phyloP scores from a whole-genome alignment of 2,113 vertebrate species.

The Rhinopomastus cyanomelas region DNA sequence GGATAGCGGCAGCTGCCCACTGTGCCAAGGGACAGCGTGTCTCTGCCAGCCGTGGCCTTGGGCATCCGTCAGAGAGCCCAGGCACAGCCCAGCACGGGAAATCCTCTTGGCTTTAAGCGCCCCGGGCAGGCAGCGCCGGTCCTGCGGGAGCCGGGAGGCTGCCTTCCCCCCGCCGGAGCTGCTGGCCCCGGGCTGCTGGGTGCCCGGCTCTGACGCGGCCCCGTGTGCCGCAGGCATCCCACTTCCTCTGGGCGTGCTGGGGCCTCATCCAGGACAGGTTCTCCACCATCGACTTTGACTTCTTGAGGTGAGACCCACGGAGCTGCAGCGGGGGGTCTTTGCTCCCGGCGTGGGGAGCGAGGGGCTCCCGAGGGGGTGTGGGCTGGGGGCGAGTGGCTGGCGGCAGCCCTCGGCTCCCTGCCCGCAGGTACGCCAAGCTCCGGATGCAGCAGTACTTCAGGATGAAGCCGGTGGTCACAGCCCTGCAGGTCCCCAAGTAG shows the following conservation, averaged over 20 bases:
- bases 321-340: no score
- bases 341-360: background rate
- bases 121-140: rapidly evolving
- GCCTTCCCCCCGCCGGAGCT: no score
- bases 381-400: rapidly evolving
- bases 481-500: conserved; percentile 88
- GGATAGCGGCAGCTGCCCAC: background rate
- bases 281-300: conserved; percentile 95
- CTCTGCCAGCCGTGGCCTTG: background rate
- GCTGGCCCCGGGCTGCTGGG: rapidly evolving
- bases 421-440: conserved; percentile 88
- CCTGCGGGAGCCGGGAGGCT: no score
- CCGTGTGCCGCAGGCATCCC: conserved; percentile 84
- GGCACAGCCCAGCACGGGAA: background rate
- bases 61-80: background rate
- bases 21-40: background rate
- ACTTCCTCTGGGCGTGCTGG: conserved; percentile 98
- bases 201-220: background rate
- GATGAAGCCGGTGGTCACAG: conserved; percentile 89
- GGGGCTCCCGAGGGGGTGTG: background rate
- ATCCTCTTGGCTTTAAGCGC: background rate
- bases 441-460: conserved; percentile 96
- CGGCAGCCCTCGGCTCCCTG: background rate
- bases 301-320: conserved; percentile 82
- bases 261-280: conserved; percentile 95